A percentile compares a stretch with the other conserved stretches of the same genome.
Evolutionary conservation across 2,888 invertebrate species (phyloP).

Genomic region (Nudaria mundana): DNA sequence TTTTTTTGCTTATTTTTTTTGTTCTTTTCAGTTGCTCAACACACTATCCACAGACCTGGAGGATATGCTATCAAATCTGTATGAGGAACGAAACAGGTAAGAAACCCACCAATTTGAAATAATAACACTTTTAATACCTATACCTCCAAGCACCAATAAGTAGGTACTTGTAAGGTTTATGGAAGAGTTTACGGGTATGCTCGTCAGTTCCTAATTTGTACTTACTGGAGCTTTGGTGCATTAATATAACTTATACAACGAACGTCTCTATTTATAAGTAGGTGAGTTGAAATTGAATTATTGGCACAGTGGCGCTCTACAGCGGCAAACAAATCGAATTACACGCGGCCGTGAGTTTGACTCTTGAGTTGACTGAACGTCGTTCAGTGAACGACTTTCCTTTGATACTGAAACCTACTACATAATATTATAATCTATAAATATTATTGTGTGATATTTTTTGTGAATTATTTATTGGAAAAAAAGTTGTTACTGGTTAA

Average conservation of each 20-base stretch:
- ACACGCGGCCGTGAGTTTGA: conserved; percentile 48
- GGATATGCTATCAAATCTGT: conserved; percentile 91
- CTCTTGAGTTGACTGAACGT: conserved; percentile 28
- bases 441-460: too few relatives aligned
- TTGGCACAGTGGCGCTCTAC: conserved; percentile 42
- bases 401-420: conserved; percentile 53
- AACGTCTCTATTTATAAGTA: too few relatives aligned
- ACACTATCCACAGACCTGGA: conserved; percentile 92
- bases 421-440: conserved; percentile 34
- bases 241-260: too few relatives aligned
- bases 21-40: conserved; percentile 86
- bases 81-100: conserved; percentile 82
- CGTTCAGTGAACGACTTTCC: conserved; percentile 34
- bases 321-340: conserved; percentile 53
- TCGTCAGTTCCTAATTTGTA: too few relatives aligned
- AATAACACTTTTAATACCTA: too few relatives aligned
- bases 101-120: conserved; percentile 6
- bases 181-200: too few relatives aligned
- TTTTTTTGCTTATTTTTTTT: too few relatives aligned
- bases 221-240: background rate
- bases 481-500: too few relatives aligned
- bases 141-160: too few relatives aligned
- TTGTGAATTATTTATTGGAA: too few relatives aligned
- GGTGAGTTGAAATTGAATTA: conserved; percentile 45
- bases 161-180: too few relatives aligned